Evolutionary conservation across 1,140 invertebrate genomes (phyloP).

Genomic region (Anthonomus grandis): DNA sequence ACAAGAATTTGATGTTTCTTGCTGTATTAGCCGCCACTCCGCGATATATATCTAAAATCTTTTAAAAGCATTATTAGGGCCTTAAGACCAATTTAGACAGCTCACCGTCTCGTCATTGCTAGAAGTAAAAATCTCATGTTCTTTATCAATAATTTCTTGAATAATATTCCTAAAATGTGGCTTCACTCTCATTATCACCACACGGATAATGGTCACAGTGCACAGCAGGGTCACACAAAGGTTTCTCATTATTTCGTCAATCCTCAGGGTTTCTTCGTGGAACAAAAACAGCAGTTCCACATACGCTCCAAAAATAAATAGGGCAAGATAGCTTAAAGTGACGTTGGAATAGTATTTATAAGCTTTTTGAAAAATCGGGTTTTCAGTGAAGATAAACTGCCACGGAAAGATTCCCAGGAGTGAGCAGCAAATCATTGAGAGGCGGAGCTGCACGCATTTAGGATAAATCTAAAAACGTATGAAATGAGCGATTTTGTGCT

Average conservation of each 20-base stretch:
- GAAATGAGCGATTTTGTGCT: no score
- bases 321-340: not conserved
- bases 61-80: not conserved
- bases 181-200: not conserved
- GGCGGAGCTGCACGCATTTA: no score
- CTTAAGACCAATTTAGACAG: not conserved
- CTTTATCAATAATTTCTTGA: not conserved
- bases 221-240: not conserved
- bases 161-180: not conserved
- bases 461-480: no score
- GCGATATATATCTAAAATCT: not conserved
- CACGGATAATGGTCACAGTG: not conserved
- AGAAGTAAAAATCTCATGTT: not conserved
- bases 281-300: not conserved
- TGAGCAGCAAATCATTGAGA: not conserved
- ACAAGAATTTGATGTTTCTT: not conserved
- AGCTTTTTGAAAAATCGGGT: not conserved
- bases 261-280: not conserved
- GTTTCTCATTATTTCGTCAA: not conserved
- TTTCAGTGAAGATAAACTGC: not conserved
- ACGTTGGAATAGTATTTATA: slow-evolving; percentile 6
- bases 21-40: not conserved
- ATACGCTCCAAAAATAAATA: not conserved
- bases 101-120: not conserved
- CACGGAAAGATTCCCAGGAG: slow-evolving; percentile 1